Evolutionary conservation across 2,888 invertebrate species (phyloP), one percentile per base, ranked within the genome.

Genomic region (Aelia acuminata): DNA sequence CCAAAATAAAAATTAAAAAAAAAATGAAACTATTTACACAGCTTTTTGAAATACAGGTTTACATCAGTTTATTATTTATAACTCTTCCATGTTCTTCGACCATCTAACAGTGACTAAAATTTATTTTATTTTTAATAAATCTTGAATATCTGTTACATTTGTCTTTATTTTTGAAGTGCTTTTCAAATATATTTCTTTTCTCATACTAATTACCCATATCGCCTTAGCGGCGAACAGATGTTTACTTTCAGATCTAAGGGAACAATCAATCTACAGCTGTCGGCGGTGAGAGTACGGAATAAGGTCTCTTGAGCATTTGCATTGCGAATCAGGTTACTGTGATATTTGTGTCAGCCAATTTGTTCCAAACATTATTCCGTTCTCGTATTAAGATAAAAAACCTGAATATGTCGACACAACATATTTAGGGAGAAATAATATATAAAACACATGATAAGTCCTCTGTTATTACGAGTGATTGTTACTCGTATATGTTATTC

Each of bases 261-360:
- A 70, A 35, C 63, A 20, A 70, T 70, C 18, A 35, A 70, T 70
- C 63, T 70, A 35, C 63, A 70, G 63, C 63, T 70, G 63, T 70
- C 63, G 10, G 3, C 3, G 63, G 63, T 35, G 63, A 70, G 63
- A 70, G 63, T 70, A 70, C 18, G 31, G 31, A 70, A 70, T 31
- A 70, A 15, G 63, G 20, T 18, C 35, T 35, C 63, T 20, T 5
- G 63, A 35, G 8, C 18, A 57, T 70, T 70, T 70, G 63, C 63
- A 70, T 70, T 20, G 63, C 63, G 63, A 70, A 70, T 70, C 63
- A 70, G 63, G 63, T 70, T 70, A 31, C 63, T 15, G 31, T 35
- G 63, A 70, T 70, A 70, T 70, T 70, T 70, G 63, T 70, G 63
- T 20, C 63, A 35, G 35, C 63, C 63, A 70, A 70, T 70, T 70